Conservation (phyloP, 2,797 vertebrate genomes). For the Chanos chanos region DNA sequence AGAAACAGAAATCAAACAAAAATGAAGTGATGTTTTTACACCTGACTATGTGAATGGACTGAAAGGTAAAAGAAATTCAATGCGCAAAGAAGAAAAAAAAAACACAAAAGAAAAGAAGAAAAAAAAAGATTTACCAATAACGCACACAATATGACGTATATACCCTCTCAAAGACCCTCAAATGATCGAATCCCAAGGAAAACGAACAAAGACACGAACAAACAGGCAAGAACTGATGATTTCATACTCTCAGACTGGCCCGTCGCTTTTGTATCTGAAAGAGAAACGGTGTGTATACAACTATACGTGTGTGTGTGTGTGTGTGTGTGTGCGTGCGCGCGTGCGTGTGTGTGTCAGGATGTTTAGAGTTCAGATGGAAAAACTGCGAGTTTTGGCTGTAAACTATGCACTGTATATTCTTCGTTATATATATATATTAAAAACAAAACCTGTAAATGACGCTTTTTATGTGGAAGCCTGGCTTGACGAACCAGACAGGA, state of each 20-base stretch:
- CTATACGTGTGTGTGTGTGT: too few relatives aligned
- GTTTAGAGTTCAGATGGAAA: constrained; percentile 59
- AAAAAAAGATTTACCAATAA: constrained; percentile 30
- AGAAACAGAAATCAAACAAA: constrained; percentile 28
- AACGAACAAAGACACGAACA: constrained; percentile 23
- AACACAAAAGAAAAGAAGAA: constrained; percentile 58
- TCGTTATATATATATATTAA: too few relatives aligned
- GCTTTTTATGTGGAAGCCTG: constrained; percentile 48
- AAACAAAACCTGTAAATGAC: too few relatives aligned
- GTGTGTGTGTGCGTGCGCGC: too few relatives aligned
- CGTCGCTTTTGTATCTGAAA: constrained; percentile 13
- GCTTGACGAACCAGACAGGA: constrained; percentile 64
- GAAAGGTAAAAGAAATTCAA: too few relatives aligned
- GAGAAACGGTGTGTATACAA: constrained; percentile 35
- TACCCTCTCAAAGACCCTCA: constrained; percentile 4
- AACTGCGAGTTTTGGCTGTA: constrained; percentile 71
- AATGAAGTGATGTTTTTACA: constrained; percentile 38
- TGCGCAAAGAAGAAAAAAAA: constrained; percentile 48
- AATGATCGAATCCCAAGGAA: background rate
- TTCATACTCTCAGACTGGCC: background rate
- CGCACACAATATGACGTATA: too few relatives aligned
- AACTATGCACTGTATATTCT: constrained; percentile 83
- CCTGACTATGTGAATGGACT: too few relatives aligned
- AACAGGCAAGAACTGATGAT: constrained; percentile 20
- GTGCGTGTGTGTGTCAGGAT: constrained; percentile 53